phyloP scores from a whole-genome alignment of 1,140 invertebrate species.

The Tetragonula clypearis region DNA sequence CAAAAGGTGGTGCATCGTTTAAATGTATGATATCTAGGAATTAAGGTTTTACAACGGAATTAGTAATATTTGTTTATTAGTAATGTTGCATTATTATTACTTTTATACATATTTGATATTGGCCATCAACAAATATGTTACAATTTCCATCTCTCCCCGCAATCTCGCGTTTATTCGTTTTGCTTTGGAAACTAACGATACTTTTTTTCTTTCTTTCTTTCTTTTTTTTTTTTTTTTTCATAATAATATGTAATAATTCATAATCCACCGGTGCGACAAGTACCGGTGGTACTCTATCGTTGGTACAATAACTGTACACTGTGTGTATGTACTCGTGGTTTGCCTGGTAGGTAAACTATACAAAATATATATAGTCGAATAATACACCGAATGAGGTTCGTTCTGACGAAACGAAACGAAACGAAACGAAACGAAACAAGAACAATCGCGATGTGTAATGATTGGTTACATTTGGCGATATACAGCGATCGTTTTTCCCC shows the following conservation, averaged over 20 bases:
- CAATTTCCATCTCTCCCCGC: slow-evolving; percentile 64
- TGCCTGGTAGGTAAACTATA: slow-evolving; percentile 35
- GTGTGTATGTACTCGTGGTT: slow-evolving; percentile 34
- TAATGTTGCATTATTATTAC: slow-evolving; percentile 73
- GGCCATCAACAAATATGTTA: slow-evolving; percentile 76
- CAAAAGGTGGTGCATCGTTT: too few species aligned
- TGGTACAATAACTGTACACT: slow-evolving; percentile 63
- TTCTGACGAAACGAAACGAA: too few species aligned
- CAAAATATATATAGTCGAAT: slow-evolving; percentile 1
- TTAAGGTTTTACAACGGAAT: slow-evolving; percentile 28
- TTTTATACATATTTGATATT: slow-evolving; percentile 76
- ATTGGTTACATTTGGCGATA: not conserved
- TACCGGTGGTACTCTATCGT: slow-evolving; percentile 61
- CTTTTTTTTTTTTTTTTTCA: not conserved
- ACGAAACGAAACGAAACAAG: not conserved
- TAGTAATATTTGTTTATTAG: slow-evolving; percentile 74
- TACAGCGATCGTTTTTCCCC: not conserved
- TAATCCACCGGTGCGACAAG: slow-evolving; percentile 61
- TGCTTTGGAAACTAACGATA: slow-evolving; percentile 62
- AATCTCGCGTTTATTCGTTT: slow-evolving; percentile 58
- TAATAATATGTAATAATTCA: slow-evolving; percentile 69
- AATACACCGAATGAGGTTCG: slow-evolving; percentile 1
- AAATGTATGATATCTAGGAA: not conserved
- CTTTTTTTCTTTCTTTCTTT: slow-evolving; percentile 33
- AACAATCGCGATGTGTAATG: not conserved